Evolutionary conservation across 2,113 vertebrate species (phyloP).

Genomic region (Tragelaphus buxtoni): DNA sequence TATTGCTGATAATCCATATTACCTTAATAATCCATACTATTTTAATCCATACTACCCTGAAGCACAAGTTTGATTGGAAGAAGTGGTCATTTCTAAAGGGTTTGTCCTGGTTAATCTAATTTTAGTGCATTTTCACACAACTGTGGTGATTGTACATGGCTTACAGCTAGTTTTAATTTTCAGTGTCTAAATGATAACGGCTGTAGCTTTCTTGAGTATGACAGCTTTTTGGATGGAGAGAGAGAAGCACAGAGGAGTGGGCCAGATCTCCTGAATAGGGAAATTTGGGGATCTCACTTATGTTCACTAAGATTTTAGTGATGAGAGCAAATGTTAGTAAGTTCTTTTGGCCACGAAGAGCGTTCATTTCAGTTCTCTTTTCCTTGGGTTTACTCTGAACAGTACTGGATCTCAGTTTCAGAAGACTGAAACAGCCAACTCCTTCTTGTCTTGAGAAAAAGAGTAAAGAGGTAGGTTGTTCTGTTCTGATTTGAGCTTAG

Average conservation of each 20-base stretch:
- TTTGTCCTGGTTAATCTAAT: not conserved
- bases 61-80: not conserved
- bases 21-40: not conserved
- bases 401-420: not conserved
- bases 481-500: not conserved
- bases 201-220: not conserved
- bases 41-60: not conserved
- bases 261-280: not conserved
- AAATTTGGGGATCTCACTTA: not conserved
- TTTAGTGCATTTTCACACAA: not conserved
- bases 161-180: not conserved
- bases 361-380: not conserved
- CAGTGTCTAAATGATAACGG: not conserved
- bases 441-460: not conserved
- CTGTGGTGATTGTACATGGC: not conserved
- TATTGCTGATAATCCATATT: not conserved
- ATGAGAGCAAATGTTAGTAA: not conserved
- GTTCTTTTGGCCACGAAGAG: not conserved
- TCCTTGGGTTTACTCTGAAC: not conserved
- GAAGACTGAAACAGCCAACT: not conserved
- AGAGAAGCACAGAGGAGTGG: not conserved
- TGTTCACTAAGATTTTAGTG: not conserved
- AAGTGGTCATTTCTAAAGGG: not conserved
- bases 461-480: not conserved
- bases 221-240: not conserved